Evolutionary conservation across 2,113 vertebrate genomes (phyloP), one percentile per base, ranked within the genome.

Genomic region (Miniopterus natalensis): DNA sequence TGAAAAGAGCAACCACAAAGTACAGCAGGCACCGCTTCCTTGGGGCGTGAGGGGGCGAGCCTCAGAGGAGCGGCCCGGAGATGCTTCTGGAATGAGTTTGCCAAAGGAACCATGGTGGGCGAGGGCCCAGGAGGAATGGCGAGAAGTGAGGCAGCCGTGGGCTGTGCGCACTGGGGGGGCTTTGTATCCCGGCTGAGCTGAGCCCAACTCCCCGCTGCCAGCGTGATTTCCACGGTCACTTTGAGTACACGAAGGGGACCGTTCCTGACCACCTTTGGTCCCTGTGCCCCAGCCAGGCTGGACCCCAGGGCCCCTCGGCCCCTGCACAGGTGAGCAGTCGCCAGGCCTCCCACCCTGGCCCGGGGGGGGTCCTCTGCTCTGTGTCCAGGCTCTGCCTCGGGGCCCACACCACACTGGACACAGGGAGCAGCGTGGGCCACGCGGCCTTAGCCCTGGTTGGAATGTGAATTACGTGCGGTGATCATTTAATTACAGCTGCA

Each of bases 71-170:
- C 18, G n/a, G 27, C 61, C 61, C 65, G 49, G 53, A 10, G 79
- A 31, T 29, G 8, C 2, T 23, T 84, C 55, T 40, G 0, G n/a
- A 25, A 7, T 10, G 45, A 2, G 68, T 66, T 1, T 0, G 5
- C 45, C 57, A 25, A n/a, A 40, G 90, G 57, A 42, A 36, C 36
- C 36, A 36, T 36, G 36, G 1, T 14, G 8, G 53, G 27, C 0
- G 57, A 11, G 42, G 2, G 6, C 29, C 5, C 31, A 25, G 45
- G 12, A 2, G 74, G 20, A 31, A 5, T 21, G 15, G 4, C 27
- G 40, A 0, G 27, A 27, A 23, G 2, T 4, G 1, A 8, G 21
- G 27, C 80, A 4, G 0, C 1, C 0, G 27, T 11, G 47, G 45
- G 14, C 70, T 1, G 2, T 20, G 36, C 47, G 3, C 8, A 0